Evolutionary conservation across 2,113 vertebrate genomes (phyloP), one percentile per base, ranked within the genome.

Genomic region (Trochalopteron elliotii): DNA sequence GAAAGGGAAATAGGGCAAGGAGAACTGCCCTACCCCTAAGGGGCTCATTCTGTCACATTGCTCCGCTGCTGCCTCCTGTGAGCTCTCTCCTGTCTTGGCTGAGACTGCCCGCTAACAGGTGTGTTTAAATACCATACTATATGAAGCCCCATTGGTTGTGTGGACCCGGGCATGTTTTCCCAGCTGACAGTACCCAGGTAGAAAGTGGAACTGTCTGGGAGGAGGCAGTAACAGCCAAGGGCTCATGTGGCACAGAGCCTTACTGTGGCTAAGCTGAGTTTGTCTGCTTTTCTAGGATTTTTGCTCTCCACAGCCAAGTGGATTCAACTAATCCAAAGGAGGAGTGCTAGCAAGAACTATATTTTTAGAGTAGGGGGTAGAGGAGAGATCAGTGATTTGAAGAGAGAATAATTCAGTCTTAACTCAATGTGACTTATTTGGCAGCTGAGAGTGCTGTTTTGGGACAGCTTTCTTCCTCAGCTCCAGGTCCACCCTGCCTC

Each of bases 291-390:
- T 83, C 64, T 82, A 50, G 49, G 85, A 87, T 50, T 35, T 72
- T 71, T 93, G 65, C n/a, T 79, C 61, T 93, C 83, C 42, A 71
- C 24, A 81, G 69, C 67, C 55, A 67, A 91, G 61, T 85, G 61
- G 69, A 74, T 61, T 87, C 70, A 94, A 78, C 88, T 94, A 94
- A 91, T 93, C 63, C 52, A 84, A 84, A 83, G 81, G 88, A 94
- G 76, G 83, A 91, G 61, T 49, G 50, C 80, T 96, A 83, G 88
- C 68, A 93, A 79, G 61, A 82, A 53, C 8, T 67, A 53, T 82
- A 53, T 82, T 47, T 90, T 85, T 91, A 49, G 61, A 53, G 13
- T 25, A 30, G 39, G 22, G 30, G 22, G 23, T 44, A 75, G 65
- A 91, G 57, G 64, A 15, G 65, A 78, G 53, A 93, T 75, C 47